These are phyloP conservation scores for Lithobates sylvaticus DNA, from an alignment of 2,797 vertebrate genomes.

Conservation along the genomic window DNA sequence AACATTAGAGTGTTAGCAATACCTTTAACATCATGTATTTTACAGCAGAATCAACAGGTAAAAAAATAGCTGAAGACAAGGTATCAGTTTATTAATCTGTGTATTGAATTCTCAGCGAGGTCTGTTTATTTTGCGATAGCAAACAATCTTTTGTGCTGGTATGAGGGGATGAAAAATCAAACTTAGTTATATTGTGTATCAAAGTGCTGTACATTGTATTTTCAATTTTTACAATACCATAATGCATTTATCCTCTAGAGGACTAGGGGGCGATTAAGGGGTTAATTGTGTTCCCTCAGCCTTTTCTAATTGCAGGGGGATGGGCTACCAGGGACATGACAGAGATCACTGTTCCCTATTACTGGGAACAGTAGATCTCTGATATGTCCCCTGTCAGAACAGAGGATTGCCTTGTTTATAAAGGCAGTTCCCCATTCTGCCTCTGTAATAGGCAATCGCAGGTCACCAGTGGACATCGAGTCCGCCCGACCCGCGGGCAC, in stretches of 20 bases:
- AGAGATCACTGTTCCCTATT: no score
- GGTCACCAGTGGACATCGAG: no score
- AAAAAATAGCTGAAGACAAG: conserved; percentile 14
- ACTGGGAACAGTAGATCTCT: no score
- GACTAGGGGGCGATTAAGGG: no score
- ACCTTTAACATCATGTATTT: conserved; percentile 12
- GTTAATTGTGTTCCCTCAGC: no score
- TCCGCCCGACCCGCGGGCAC: no score
- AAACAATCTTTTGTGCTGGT: conserved; percentile 26
- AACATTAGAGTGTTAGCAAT: conserved; percentile 16
- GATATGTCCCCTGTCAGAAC: no score
- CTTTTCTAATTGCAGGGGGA: no score
- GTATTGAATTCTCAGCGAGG: conserved; percentile 52
- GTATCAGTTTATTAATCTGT: conserved; percentile 55
- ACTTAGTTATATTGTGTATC: conserved; percentile 37
- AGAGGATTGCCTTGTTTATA: no score
- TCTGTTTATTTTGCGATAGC: conserved; percentile 32
- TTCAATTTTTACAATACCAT: conserved; percentile 29
- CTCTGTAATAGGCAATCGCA: no score
- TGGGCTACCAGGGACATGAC: no score
- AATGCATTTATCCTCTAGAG: not conserved
- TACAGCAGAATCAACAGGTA: not conserved
- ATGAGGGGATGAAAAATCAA: conserved; percentile 15
- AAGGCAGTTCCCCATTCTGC: no score
- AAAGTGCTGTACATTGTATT: conserved; percentile 42